Conservation (phyloP, 2,888 invertebrate genomes). For the Dysmachus trigonus region DNA sequence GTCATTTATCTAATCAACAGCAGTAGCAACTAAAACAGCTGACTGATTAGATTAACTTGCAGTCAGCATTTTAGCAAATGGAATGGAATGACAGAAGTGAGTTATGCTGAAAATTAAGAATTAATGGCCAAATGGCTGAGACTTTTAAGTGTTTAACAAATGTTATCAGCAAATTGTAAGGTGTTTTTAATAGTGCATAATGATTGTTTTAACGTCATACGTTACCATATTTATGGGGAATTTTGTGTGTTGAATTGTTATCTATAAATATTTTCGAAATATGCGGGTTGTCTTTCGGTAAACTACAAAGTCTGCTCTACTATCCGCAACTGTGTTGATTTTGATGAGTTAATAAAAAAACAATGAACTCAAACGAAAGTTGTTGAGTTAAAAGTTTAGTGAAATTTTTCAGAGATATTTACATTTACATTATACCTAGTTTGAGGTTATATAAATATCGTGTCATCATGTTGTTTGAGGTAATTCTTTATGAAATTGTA, state of each 20-base stretch:
- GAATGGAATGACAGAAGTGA: not conserved
- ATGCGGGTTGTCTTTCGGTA: not conserved
- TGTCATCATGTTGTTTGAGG: not conserved
- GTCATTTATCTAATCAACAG: not conserved
- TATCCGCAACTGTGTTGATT: not conserved
- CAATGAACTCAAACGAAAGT: not conserved
- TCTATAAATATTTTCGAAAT: not conserved
- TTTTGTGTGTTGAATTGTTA: not conserved
- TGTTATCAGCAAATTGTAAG: not conserved
- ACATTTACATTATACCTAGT: not conserved
- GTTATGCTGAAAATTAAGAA: not conserved
- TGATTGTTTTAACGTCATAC: not conserved
- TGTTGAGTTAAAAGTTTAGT: not conserved
- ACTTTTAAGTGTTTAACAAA: not conserved
- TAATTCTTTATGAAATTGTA: not conserved
- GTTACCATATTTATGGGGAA: not conserved
- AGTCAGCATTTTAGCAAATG: not conserved
- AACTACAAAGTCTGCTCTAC: not conserved
- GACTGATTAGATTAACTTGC: not conserved
- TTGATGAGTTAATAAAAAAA: not conserved
- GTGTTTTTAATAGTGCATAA: not conserved
- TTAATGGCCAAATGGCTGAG: not conserved
- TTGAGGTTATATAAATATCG: not conserved
- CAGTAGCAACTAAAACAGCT: not conserved
- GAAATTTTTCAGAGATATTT: not conserved